These are phyloP conservation scores for Lagorchestes hirsutus DNA, from an alignment of 2,797 vertebrate species.

Conservation along the genomic window DNA sequence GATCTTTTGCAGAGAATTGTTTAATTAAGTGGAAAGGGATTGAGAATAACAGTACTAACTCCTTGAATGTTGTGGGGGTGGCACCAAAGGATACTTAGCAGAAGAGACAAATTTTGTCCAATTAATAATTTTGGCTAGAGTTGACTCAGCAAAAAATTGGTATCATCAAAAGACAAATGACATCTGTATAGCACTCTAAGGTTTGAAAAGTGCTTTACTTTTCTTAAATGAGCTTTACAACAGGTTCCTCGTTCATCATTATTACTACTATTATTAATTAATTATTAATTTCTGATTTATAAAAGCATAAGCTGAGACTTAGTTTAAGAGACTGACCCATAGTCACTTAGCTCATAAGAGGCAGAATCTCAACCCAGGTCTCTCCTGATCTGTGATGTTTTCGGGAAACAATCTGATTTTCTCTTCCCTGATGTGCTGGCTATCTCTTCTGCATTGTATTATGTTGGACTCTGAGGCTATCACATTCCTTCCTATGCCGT, in stretches of 20 bases:
- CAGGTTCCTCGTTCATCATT: not conserved
- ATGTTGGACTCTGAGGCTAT: conserved; percentile 3
- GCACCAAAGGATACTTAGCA: not conserved
- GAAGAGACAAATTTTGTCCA: not conserved
- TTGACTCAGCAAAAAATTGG: not conserved
- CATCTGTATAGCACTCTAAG: not conserved
- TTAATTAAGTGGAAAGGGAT: not conserved
- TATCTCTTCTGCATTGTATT: not conserved
- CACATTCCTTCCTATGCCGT: conserved; percentile 26
- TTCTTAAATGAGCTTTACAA: not conserved
- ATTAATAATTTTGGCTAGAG: not conserved
- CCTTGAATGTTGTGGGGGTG: not conserved
- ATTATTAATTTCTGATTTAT: not conserved
- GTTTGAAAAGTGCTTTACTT: not conserved
- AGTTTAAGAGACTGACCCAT: not conserved
- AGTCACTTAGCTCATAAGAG: not conserved
- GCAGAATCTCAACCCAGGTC: not conserved
- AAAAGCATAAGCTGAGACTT: not conserved
- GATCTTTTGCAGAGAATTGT: not conserved
- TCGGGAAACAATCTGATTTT: not conserved
- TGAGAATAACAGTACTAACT: not conserved
- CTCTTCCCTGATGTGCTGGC: not conserved
- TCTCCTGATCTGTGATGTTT: not conserved
- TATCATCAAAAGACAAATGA: not conserved
- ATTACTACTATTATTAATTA: not conserved